Evolutionary conservation across 2,797 vertebrate species (phyloP), one percentile per base, ranked within the genome.

Genomic region (Cryptoblepharus egeriae): DNA sequence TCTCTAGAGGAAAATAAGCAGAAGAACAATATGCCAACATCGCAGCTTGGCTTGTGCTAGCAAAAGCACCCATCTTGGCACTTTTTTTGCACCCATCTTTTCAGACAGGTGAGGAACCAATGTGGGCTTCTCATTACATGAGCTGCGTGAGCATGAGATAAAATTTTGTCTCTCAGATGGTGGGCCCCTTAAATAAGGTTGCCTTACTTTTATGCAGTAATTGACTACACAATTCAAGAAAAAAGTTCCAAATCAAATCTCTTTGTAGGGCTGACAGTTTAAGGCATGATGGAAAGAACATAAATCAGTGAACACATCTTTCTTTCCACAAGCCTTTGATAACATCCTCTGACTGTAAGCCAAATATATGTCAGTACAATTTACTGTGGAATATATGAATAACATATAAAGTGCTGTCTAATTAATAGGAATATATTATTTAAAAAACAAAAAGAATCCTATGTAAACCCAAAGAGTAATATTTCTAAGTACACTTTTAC

Each of bases 281-380:
- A 60, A 68, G 24, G n/a, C 61, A 79, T 16, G n/a, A 45, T 58
- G 69, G 82, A 77, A 80, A 16, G 80, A 81, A 78, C 79, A 68
- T 65, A 65, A 71, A 30, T 69, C 63, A 68, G 3, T 37, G 49
- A 37, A 26, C 22, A 2, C 16, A 24, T 77, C 39, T 77, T 55
- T 75, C 28, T 74, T 78, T 68, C 64, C 37, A 61, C 24, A 45
- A 63, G 55, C 22, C 3, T 74, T 42, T 60, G 39, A 85, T 42
- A 68, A 61, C 30, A 70, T 35, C 35, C 16, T 69, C 64, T 84
- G 69, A 79, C 55, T 79, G 30, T 52, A 73, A 7, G 80, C 55
- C 80, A 82, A 82, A 86, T 68, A 74, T 69, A n/a, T 85, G 57
- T 52, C 68, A 81, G 55, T 61, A 77, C 42, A 81, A 81, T 81